Evolutionary conservation across 2,888 invertebrate genomes (phyloP).

Genomic region (Dryadula phaetusa): DNA sequence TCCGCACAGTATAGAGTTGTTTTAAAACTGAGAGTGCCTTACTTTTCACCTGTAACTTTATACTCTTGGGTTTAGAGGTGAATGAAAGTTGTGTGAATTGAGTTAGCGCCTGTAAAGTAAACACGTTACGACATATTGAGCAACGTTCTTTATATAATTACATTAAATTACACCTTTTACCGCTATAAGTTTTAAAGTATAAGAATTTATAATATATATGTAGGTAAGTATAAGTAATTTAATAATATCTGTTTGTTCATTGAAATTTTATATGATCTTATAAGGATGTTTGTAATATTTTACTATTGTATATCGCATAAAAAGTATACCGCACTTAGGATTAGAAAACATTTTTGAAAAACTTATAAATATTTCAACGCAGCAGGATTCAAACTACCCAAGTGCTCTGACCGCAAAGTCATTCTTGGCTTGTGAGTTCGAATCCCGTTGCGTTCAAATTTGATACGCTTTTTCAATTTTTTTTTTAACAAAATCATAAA

Average conservation of each 20-base stretch:
- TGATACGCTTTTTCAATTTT: too few species aligned
- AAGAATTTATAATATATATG: not conserved
- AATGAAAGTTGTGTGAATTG: slow-evolving; percentile 75
- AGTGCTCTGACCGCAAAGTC: too few species aligned
- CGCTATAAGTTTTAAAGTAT: not conserved
- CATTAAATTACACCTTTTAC: not conserved
- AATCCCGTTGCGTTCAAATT: too few species aligned
- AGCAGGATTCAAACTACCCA: too few species aligned
- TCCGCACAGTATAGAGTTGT: slow-evolving; percentile 42
- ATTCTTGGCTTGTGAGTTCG: too few species aligned
- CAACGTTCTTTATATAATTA: slow-evolving; percentile 45
- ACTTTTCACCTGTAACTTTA: slow-evolving; percentile 61
- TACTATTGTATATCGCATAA: too few species aligned
- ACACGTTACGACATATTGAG: slow-evolving; percentile 49
- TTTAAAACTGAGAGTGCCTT: slow-evolving; percentile 71
- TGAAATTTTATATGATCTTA: too few species aligned
- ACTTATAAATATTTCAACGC: too few species aligned
- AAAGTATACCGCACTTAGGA: too few species aligned
- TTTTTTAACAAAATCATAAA: too few species aligned
- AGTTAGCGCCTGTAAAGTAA: slow-evolving; percentile 59
- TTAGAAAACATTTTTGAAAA: too few species aligned
- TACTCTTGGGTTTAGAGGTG: slow-evolving; percentile 58
- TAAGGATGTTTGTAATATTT: too few species aligned
- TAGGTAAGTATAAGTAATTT: not conserved
- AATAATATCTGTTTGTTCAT: not conserved